These are phyloP conservation scores for Linurgus olivaceus DNA, from an alignment of 2,797 vertebrate genomes.

Conservation along the genomic window DNA sequence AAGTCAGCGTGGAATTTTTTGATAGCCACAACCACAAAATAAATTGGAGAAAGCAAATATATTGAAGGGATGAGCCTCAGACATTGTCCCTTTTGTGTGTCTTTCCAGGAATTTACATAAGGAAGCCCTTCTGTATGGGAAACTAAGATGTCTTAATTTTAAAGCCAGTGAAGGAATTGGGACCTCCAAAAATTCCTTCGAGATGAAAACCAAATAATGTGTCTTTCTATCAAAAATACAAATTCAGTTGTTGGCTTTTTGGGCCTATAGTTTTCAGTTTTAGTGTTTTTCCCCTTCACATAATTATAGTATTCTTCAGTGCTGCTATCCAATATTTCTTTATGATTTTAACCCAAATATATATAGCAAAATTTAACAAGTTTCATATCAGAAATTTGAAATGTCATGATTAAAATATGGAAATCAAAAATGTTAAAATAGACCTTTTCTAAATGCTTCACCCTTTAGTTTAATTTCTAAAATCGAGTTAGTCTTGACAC, in stretches of 20 bases:
- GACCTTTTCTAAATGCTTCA: background rate
- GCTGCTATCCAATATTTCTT: background rate
- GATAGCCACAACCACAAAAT: background rate
- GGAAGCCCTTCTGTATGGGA: background rate
- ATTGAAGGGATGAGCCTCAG: background rate
- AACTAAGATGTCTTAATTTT: background rate
- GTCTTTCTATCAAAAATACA: background rate
- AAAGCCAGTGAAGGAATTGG: background rate
- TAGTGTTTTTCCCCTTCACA: background rate
- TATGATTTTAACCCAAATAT: background rate
- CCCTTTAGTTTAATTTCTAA: background rate
- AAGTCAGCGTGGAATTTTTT: background rate
- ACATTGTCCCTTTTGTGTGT: fast-evolving
- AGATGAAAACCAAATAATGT: background rate
- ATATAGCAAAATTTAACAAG: background rate
- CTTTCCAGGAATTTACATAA: background rate
- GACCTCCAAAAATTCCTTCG: background rate
- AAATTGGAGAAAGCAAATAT: background rate
- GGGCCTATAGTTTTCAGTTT: background rate
- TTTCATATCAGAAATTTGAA: background rate
- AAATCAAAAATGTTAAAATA: background rate
- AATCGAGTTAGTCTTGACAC: background rate
- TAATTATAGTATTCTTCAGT: background rate
- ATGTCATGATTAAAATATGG: background rate
- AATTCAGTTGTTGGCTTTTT: background rate